Base-by-base conservation (phyloP, 2,888 invertebrate species). In the Phytoseiulus persimilis region DNA sequence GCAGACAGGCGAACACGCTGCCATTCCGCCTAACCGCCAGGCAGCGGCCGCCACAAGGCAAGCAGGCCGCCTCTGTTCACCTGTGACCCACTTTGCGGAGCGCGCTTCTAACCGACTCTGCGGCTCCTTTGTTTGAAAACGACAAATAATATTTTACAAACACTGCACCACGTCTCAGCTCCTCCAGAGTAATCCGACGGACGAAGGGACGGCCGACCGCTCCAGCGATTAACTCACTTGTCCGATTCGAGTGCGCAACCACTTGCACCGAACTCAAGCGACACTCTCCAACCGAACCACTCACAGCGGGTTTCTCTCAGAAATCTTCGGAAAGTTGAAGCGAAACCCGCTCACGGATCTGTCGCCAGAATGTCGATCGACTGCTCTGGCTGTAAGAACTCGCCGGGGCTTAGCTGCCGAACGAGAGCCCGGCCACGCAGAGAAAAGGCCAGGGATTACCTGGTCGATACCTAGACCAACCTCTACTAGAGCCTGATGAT, bases 51-150 rank as follows among this genome's bases (percentile, higher is more conserved):
- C 65, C 65, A 23, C 65, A 65, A 65, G 65, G 65, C 65, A 65
- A 65, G 65, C 65, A 65, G 65, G 65, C 65, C 65, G 65, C 65
- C 65, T 65, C 65, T 65, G 65, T 65, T 65, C 65, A 65, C 65
- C 65, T 65, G 65, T 65, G 65, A 65, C 65, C 65, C 65, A 65
- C 65, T 65, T 65, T 65, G 18, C 65, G 65, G 65, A 65, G 65
- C 65, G 65, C 65, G 65, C 65, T 11, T 23, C 23, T 65, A 65
- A 65, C 65, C 65, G 65, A 65, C 65, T 65, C 65, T 28, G 65
- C 28, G 1, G 65, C 65, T 65, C 65, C 65, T 65, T 65, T 65
- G 65, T 65, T 65, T 28, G 65, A 65, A 65, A 65, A 28, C 65
- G 65, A 65, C 65, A 28, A 65, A 65, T 65, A 65, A 23, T 65